A percentile compares a stretch with the other conserved stretches of the same genome.
Conservation (phyloP, 2,797 vertebrate genomes). For the Clarias pachynema region DNA sequence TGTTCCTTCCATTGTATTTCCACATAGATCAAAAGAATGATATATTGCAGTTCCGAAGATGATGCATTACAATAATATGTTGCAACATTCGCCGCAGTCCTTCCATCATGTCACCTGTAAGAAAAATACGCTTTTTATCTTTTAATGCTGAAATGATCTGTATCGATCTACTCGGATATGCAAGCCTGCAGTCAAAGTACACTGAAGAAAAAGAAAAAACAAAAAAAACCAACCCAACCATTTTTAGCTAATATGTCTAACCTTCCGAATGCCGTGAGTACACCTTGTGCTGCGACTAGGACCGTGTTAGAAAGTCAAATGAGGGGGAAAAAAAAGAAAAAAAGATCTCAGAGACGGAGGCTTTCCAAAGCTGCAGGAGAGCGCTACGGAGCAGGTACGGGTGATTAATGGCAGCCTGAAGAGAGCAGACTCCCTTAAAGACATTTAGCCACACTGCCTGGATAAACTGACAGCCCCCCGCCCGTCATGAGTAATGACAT, state of each 20-base stretch:
- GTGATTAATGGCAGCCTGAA: slow-evolving; percentile 76
- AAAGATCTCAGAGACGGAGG: slow-evolving; percentile 66
- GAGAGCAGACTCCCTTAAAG: slow-evolving; percentile 70
- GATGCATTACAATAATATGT: slow-evolving; percentile 14
- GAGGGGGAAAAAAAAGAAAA: slow-evolving; percentile 65
- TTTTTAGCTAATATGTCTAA: slow-evolving; percentile 45
- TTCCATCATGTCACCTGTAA: slow-evolving; percentile 3
- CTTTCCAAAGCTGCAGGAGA: slow-evolving; percentile 68
- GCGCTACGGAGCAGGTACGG: slow-evolving; percentile 39
- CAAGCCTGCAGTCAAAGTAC: slow-evolving; percentile 11
- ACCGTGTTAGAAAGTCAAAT: slow-evolving; percentile 77
- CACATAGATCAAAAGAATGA: slow-evolving; percentile 1
- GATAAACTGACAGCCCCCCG: slow-evolving; percentile 79
- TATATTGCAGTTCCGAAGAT: neutral
- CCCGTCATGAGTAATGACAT: slow-evolving; percentile 79
- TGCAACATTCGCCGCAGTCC: neutral
- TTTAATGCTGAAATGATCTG: neutral
- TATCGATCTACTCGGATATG: slow-evolving; percentile 32
- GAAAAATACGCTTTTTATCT: neutral
- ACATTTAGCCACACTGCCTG: slow-evolving; percentile 77
- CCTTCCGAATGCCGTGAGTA: slow-evolving; percentile 54
- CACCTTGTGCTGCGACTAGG: slow-evolving; percentile 68
- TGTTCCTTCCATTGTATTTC: slow-evolving; percentile 12
- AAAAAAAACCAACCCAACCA: slow-evolving; percentile 25
- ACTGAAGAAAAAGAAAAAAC: neutral